Conservation (phyloP, 2,797 vertebrate genomes). For the Acanthis flammea region DNA sequence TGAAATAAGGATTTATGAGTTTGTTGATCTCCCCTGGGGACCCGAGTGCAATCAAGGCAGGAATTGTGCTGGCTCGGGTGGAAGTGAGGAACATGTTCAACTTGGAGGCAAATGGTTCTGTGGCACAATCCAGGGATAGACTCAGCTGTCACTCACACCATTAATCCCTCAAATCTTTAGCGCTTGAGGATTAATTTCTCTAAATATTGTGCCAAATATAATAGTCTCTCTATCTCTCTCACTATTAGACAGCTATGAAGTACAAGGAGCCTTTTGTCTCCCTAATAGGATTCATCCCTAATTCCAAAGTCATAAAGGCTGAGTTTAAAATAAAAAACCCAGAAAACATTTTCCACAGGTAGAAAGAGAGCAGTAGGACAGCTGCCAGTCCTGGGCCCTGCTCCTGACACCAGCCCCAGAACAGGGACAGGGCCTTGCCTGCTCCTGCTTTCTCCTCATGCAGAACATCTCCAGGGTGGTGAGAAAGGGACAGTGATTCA, state of each 20-base stretch:
- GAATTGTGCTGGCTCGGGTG: neutral
- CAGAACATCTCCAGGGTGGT: neutral
- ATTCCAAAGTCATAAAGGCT: slow-evolving; percentile 6
- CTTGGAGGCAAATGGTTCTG: slow-evolving; percentile 34
- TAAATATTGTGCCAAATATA: slow-evolving; percentile 66
- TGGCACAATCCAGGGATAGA: slow-evolving; percentile 3
- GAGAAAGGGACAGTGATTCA: fast-evolving
- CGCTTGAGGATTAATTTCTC: slow-evolving; percentile 59
- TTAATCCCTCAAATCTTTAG: slow-evolving; percentile 65
- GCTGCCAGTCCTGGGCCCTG: neutral
- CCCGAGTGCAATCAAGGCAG: neutral
- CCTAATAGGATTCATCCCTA: slow-evolving; percentile 52
- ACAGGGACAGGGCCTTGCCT: neutral
- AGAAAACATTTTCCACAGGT: neutral
- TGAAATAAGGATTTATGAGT: slow-evolving; percentile 28
- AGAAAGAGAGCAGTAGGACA: neutral
- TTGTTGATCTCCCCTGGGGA: slow-evolving; percentile 22
- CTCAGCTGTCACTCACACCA: slow-evolving; percentile 24
- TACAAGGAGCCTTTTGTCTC: slow-evolving; percentile 56
- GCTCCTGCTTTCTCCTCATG: neutral
- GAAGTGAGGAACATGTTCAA: slow-evolving; percentile 9
- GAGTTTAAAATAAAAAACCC: neutral
- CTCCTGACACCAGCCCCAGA: neutral
- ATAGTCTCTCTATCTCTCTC: slow-evolving; percentile 34
- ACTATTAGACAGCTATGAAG: neutral